Evolutionary conservation across 2,797 vertebrate genomes (phyloP).

Genomic region (Acrossocheilus fasciatus): DNA sequence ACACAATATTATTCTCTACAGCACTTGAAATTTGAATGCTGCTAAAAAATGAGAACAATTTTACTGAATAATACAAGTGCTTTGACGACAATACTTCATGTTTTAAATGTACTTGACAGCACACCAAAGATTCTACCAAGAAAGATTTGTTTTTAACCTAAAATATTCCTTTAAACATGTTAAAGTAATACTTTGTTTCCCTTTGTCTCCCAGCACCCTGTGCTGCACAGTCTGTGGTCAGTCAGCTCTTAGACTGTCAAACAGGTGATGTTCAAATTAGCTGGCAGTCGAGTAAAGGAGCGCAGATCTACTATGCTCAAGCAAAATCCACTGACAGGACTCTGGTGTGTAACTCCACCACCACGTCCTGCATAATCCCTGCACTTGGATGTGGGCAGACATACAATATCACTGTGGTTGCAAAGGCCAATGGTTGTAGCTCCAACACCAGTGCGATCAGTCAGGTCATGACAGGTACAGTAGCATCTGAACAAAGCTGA

Average conservation of each 20-base stretch:
- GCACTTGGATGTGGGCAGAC: constrained; percentile 45
- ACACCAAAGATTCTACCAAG: neutral
- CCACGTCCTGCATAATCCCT: constrained; percentile 34
- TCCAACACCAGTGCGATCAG: constrained; percentile 17
- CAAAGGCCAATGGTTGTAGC: constrained; percentile 45
- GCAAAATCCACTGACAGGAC: neutral
- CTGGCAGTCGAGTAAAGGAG: constrained; percentile 37
- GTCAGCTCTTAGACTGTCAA: constrained; percentile 37
- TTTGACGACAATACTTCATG: neutral
- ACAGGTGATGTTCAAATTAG: constrained; percentile 23
- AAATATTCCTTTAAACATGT: neutral
- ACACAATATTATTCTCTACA: neutral
- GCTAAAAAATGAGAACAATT: neutral
- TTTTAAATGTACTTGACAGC: neutral
- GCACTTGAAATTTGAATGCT: neutral
- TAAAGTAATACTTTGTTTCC: neutral
- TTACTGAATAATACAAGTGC: neutral
- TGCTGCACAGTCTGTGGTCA: constrained; percentile 33
- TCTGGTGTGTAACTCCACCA: constrained; percentile 24
- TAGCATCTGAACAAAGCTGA: neutral
- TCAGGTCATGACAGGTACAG: constrained; percentile 23
- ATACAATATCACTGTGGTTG: constrained; percentile 51
- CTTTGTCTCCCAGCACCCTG: constrained; percentile 48
- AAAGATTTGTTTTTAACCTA: neutral
- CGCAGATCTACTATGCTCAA: constrained; percentile 28